phyloP scores from a whole-genome alignment of 2,113 vertebrate genomes.

The Cavia aperea region DNA sequence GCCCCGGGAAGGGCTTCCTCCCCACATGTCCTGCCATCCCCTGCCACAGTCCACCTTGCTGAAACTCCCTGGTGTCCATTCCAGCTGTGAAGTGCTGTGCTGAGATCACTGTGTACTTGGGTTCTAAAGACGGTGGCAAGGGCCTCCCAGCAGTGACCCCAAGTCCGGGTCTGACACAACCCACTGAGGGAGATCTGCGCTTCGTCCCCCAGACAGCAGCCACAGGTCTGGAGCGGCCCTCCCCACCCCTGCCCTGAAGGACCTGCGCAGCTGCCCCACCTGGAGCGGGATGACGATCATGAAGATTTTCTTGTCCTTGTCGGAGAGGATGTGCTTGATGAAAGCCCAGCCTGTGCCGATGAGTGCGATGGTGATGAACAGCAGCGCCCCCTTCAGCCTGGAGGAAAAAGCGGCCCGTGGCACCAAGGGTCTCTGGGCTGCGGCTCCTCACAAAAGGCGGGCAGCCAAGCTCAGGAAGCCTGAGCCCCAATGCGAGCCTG shows the following conservation, averaged over 20 bases:
- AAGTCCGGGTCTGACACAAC: background rate
- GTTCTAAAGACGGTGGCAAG: background rate
- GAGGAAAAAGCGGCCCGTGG: constrained; percentile 20
- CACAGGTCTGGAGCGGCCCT: no score
- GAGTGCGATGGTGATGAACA: constrained; percentile 88
- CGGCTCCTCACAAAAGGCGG: background rate
- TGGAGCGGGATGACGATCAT: constrained; percentile 91
- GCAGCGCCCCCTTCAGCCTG: constrained; percentile 87
- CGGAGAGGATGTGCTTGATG: constrained; percentile 88
- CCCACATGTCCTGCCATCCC: fast-evolving
- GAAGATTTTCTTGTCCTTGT: constrained; percentile 91
- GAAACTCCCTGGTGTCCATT: background rate
- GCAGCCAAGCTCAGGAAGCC: fast-evolving
- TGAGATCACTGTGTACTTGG: background rate
- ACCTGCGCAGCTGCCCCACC: constrained; percentile 66
- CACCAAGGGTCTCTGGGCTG: fast-evolving
- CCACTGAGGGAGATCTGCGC: background rate
- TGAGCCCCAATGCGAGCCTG: background rate
- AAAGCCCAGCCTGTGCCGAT: constrained; percentile 91
- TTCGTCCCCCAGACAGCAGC: background rate
- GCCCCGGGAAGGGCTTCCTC: background rate
- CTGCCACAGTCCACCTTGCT: background rate
- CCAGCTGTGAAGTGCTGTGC: background rate
- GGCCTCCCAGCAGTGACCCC: background rate
- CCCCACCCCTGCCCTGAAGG: no score